Evolutionary conservation across 2,888 invertebrate genomes (phyloP).

Genomic region (Biston stratarius): DNA sequence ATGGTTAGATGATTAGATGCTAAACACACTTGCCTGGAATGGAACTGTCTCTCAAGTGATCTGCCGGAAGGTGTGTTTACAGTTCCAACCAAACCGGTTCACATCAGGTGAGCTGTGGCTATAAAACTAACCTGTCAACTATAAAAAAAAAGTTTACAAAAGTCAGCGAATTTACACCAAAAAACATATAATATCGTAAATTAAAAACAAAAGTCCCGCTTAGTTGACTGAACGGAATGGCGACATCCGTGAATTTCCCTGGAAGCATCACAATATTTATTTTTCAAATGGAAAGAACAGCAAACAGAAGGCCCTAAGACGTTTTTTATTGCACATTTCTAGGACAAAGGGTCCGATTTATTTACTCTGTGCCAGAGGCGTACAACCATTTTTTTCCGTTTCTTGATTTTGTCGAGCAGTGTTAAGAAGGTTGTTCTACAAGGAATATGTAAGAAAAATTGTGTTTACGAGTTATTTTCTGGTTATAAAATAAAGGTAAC

Average conservation of each 20-base stretch:
- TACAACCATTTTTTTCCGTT: conserved; percentile 43
- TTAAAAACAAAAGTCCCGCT: not conserved
- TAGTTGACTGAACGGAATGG: conserved; percentile 7
- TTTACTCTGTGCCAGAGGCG: conserved; percentile 56
- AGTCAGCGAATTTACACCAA: too few relatives aligned
- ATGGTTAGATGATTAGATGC: too few relatives aligned
- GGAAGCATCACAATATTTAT: conserved; percentile 50
- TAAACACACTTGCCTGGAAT: too few relatives aligned
- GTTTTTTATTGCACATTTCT: conserved; percentile 61
- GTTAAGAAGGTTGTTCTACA: conserved; percentile 25
- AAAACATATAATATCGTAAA: not conserved
- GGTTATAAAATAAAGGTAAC: not conserved
- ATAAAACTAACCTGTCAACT: too few relatives aligned
- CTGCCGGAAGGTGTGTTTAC: too few relatives aligned
- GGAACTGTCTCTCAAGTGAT: too few relatives aligned
- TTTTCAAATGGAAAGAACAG: conserved; percentile 46
- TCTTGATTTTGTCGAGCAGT: conserved; percentile 28
- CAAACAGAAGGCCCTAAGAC: conserved; percentile 47
- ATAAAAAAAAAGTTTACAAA: too few relatives aligned
- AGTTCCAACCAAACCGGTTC: too few relatives aligned
- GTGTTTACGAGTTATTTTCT: not conserved
- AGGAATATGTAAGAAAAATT: not conserved
- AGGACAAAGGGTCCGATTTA: conserved; percentile 60
- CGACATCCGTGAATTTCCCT: conserved; percentile 23
- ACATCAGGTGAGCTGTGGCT: too few relatives aligned